phyloP scores from a whole-genome alignment of 2,888 invertebrate genomes.

The Abscondita cerata region DNA sequence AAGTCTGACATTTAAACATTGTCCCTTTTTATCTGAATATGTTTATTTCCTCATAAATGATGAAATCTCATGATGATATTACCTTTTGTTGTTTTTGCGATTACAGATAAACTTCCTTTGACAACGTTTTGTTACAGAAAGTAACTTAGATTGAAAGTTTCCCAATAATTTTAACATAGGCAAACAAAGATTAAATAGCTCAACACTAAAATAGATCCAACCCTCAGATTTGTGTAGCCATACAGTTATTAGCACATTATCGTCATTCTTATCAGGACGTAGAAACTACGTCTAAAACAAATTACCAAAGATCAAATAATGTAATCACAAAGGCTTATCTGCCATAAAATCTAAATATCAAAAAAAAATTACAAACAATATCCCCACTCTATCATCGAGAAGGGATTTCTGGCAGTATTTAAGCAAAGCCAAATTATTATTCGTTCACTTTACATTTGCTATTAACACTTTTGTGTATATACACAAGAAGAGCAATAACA shows the following conservation, averaged over 20 bases:
- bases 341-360: background rate
- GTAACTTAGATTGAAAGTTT: too few species aligned
- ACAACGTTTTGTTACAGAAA: too few species aligned
- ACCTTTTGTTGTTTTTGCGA: background rate
- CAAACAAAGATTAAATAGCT: too few species aligned
- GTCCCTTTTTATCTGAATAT: conserved; percentile 20
- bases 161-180: too few species aligned
- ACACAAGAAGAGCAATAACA: too few species aligned
- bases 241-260: too few species aligned
- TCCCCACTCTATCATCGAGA: conserved; percentile 11
- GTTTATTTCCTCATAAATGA: conserved; percentile 8
- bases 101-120: too few species aligned
- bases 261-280: too few species aligned
- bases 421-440: background rate
- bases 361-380: conserved; percentile 11
- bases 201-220: too few species aligned
- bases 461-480: conserved; percentile 6
- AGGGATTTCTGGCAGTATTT: conserved; percentile 6
- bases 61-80: background rate
- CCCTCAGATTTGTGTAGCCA: too few species aligned
- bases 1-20: conserved; percentile 30
- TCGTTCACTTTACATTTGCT: background rate
- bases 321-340: conserved; percentile 1
- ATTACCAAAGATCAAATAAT: conserved; percentile 9
- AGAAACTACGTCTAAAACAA: background rate